Base-by-base conservation (phyloP, 2,797 vertebrate species). In the Alauda arvensis region DNA sequence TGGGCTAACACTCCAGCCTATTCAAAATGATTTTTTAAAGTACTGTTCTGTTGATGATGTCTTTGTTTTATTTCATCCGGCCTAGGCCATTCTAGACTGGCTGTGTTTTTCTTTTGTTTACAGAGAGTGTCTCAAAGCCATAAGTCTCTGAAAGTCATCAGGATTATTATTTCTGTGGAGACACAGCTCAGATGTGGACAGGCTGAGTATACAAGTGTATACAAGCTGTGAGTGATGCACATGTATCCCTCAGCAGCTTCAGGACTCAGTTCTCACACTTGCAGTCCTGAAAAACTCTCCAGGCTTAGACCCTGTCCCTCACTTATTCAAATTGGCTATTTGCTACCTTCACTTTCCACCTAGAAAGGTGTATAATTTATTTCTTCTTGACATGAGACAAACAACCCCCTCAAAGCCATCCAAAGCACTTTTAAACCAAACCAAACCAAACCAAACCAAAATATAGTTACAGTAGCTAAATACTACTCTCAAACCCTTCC, bases 101-200 rank as follows among this genome's bases (percentile, higher is more conserved):
- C 60, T 83, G 8, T 48, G 82, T 65, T 88, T 89, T 76, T 25
- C 86, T 85, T 91, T 85, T 93, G 83, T 94, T 91, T 94, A 86
- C 62, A 82, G 89, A 89, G 69, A 70, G n/a, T 0, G 0, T 84
- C 86, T 84, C 81, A 74, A 88, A 93, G 56, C 74, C 60, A 3
- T 90, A 81, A 88, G 89, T 87, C 77, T 91, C 89, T 81, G 67
- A 94, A 85, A 94, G 79, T 83, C 93, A 89, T 60, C 77, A 81
- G 60, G 42, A 53, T 83, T 65, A 40, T 69, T 88, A 85, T 56
- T 88, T 87, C 39, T 90, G 63, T 51, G n/a, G 63, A 85, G 63
- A 56, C 3, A 5, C 33, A 78, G 62, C 79, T 81, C 82, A 67
- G 2, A 80, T 37, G 42, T 31, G 28, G 72, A 72, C 31, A 85